Evolutionary conservation across 2,888 invertebrate genomes (phyloP), one percentile per base, ranked within the genome.

Genomic region (Quadriops clusia): DNA sequence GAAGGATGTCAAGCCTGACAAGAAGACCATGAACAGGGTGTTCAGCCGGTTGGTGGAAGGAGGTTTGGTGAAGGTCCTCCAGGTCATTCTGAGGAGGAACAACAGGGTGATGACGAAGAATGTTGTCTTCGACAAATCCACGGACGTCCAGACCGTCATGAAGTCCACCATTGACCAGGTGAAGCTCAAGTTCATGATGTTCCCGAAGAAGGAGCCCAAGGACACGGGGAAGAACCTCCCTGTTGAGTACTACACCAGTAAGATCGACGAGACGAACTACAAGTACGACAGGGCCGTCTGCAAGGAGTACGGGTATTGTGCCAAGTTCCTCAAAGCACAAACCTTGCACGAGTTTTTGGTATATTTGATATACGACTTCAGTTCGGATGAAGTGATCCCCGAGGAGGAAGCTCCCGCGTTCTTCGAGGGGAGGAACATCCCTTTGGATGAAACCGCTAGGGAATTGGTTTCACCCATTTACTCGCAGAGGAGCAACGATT

Each of bases 281-380:
- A 28, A 22, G 30, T 42, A 41, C 13, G 43, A 39, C 18, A 43
- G 44, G 41, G 55, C 51, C 42, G 44, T 54, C 4, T 64, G 64
- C 4, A 60, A 52, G 42, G 49, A 53, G 23, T 65, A 69, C 43
- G 70, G 70, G 5, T 65, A 63, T 38, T 56, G 64, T 32, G 73
- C 80, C 1, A 83, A 82, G 57, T 77, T 77, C 49, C 57, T 73
- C 7, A 64, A 80, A 23, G 70, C 78, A 56, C 65, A 72, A 35
- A 58, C 69, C 3, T 49, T 83, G 21, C 84, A 86, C 49, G 67
- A 75, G 42, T 68, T 76, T 40, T 49, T 86, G 8, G 80, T 68
- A 54, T 80, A 82, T 50, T 51, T 83, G n/a, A 61, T 75, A 5
- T 73, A 74, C 44, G 71, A 66, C 23, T 42, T 47, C 18, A 30